These are phyloP conservation scores for Lomographa bimaculata DNA, from an alignment of 2,888 invertebrate genomes.

Conservation along the genomic window DNA sequence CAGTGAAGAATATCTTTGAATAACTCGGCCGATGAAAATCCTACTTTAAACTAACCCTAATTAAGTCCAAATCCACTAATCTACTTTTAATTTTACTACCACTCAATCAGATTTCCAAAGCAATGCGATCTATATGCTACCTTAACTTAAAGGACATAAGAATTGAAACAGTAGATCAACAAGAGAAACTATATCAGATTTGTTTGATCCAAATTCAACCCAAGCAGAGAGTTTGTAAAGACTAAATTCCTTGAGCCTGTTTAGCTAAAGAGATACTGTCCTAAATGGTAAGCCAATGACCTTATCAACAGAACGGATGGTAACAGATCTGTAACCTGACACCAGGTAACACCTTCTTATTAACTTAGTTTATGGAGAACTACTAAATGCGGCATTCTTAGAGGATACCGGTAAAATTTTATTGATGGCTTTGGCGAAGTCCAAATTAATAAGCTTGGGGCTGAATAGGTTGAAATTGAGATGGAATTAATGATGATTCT, in stretches of 20 bases:
- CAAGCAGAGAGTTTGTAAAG: too few species aligned
- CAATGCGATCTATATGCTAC: neutral
- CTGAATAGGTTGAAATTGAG: too few species aligned
- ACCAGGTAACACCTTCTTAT: slow-evolving; percentile 19
- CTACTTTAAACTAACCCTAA: neutral
- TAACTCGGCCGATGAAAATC: neutral
- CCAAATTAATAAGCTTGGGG: neutral
- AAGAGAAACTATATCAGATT: too few species aligned
- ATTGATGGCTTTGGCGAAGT: slow-evolving; percentile 1
- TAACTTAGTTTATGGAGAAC: slow-evolving; percentile 10
- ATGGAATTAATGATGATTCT: too few species aligned
- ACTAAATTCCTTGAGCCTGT: too few species aligned
- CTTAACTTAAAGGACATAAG: neutral
- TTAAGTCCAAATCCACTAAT: slow-evolving; percentile 1
- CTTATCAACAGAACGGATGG: slow-evolving; percentile 20
- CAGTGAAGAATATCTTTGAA: too few species aligned
- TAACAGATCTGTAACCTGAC: slow-evolving; percentile 25
- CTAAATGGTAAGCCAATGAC: slow-evolving; percentile 19
- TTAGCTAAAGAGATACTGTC: neutral
- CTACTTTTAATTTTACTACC: neutral
- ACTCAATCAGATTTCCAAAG: neutral
- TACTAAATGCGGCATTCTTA: slow-evolving; percentile 1
- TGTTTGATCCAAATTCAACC: too few species aligned
- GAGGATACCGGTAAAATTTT: neutral
- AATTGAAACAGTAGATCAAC: neutral